These are phyloP conservation scores for Chlorops oryzae DNA, from an alignment of 1,140 invertebrate genomes.

Conservation along the genomic window DNA sequence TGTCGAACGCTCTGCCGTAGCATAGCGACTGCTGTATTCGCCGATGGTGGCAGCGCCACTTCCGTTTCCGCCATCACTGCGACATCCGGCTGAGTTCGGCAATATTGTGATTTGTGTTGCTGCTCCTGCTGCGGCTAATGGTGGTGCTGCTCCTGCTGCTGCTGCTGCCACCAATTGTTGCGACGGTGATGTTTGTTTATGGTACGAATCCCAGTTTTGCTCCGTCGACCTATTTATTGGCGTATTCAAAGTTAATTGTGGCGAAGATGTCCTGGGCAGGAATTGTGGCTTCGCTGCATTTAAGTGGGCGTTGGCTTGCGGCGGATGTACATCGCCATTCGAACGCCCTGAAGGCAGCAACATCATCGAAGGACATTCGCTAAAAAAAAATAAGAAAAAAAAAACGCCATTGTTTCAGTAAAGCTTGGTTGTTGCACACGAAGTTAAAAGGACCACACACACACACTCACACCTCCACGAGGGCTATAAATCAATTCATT, in stretches of 20 bases:
- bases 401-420: background rate
- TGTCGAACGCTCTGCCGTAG: conserved; percentile 23
- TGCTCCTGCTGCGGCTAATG: conserved; percentile 1
- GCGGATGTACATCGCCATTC: conserved; percentile 45
- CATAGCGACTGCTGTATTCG: conserved; percentile 14
- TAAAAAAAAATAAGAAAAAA: conserved; percentile 14
- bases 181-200: background rate
- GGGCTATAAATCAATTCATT: background rate
- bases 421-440: background rate
- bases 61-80: background rate
- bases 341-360: conserved; percentile 47
- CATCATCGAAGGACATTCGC: conserved; percentile 46
- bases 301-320: no score
- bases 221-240: conserved; percentile 20
- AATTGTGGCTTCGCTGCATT: conserved; percentile 30
- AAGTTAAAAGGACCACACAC: background rate
- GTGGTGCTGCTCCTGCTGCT: conserved; percentile 17
- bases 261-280: conserved; percentile 43
- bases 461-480: background rate
- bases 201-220: background rate
- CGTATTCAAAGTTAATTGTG: conserved; percentile 26
- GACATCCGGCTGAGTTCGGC: background rate
- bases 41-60: conserved; percentile 1
- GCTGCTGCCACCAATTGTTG: conserved; percentile 23
- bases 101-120: conserved; percentile 10